Evolutionary conservation across 2,888 invertebrate species (phyloP).

Genomic region (Melipona beecheii): DNA sequence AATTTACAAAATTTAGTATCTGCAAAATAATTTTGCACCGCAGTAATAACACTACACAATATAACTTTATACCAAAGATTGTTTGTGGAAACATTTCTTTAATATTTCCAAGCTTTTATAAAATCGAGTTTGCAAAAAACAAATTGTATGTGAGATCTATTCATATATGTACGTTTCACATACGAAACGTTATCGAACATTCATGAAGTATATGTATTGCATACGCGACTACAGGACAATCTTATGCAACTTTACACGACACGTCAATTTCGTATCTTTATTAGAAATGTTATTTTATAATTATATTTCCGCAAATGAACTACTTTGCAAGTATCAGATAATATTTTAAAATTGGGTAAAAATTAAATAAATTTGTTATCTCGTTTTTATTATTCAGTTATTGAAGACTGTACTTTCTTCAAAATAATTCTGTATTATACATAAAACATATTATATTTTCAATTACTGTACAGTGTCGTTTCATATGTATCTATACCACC

Average conservation of each 20-base stretch:
- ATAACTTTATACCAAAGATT: no score
- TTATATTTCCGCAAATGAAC: not conserved
- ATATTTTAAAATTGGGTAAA: not conserved
- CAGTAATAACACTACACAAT: no score
- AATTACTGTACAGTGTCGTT: not conserved
- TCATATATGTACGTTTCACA: no score
- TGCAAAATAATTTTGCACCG: no score
- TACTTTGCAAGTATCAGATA: not conserved
- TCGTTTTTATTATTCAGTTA: no score
- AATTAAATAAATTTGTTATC: not conserved
- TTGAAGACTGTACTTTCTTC: not conserved
- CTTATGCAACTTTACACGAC: not conserved
- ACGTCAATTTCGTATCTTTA: not conserved
- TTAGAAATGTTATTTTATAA: not conserved
- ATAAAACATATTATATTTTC: not conserved
- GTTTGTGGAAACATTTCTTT: no score
- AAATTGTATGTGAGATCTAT: no score
- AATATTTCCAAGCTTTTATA: no score
- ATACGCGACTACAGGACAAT: conserved; percentile 75
- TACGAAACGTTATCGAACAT: conserved; percentile 60
- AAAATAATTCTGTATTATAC: not conserved
- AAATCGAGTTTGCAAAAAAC: no score
- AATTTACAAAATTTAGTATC: no score
- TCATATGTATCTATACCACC: not conserved
- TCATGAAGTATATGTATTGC: conserved; percentile 79